Conservation (phyloP, 2,797 vertebrate species). For the Tinamus major region DNA sequence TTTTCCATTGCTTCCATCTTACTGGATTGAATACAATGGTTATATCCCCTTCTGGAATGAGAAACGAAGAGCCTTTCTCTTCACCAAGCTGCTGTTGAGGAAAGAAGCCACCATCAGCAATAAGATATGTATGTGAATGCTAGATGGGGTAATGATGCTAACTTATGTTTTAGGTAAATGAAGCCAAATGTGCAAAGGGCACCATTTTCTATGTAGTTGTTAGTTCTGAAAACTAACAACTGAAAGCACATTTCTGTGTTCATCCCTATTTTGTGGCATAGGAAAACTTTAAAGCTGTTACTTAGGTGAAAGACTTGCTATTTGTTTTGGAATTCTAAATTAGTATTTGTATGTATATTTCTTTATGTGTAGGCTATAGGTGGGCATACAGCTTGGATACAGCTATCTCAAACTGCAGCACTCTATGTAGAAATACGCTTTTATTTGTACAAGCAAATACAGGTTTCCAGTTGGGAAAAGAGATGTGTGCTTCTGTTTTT, state of each 20-base stretch:
- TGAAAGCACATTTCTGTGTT: not conserved
- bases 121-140: slow-evolving; percentile 79
- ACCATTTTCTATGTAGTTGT: too few species aligned
- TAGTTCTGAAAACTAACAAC: not conserved
- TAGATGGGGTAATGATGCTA: not conserved
- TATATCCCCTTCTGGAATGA: slow-evolving; percentile 73
- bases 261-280: not conserved
- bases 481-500: not conserved
- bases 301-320: not conserved
- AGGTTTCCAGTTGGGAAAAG: not conserved
- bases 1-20: slow-evolving; percentile 91
- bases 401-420: not conserved
- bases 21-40: slow-evolving; percentile 87
- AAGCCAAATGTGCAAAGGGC: not conserved
- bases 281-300: not conserved
- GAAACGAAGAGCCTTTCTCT: slow-evolving; percentile 80
- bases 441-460: not conserved
- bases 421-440: not conserved
- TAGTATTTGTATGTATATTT: not conserved
- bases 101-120: slow-evolving; percentile 77
- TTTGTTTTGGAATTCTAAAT: not conserved
- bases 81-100: slow-evolving; percentile 89
- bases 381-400: not conserved
- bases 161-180: rapidly evolving
- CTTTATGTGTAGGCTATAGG: not conserved